Base-by-base conservation (phyloP, 2,113 vertebrate species). In the Neodon shergylaensis region DNA sequence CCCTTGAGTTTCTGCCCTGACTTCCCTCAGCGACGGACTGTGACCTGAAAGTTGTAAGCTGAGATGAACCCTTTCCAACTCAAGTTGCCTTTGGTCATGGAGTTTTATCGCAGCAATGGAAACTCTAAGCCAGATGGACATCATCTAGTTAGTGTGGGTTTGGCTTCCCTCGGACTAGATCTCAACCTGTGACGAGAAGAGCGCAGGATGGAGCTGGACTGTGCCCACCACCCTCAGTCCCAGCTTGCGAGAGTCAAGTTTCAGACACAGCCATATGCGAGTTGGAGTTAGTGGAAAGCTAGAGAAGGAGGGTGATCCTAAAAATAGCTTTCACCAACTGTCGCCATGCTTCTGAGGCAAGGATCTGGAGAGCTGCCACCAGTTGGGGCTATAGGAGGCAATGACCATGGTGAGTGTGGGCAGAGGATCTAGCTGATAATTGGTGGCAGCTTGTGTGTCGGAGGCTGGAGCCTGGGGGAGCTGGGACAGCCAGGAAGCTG, bases 321-420 rank as follows among this genome's bases (percentile, higher is more conserved):
- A 94, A 96, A 97, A 96, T 92, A 96, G 92, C 68, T 82, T 36
- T 93, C 63, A 1, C 95, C 97, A 96, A 78, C 95, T 96, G 97
- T 87, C 87, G 61, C 91, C 47, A 22, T 36, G 42, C 49, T 85
- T 85, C 81, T 74, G 7, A 33, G 21, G 73, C 26, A 88, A 74
- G 52, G 42, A 68, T 79, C 26, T 77, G 82, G 79, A 79, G 93
- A 61, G 31, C 88, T 85, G 65, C 70, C 0, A 7, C 73, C 91
- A 54, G 81, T 52, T 63, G 77, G 78, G 91, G 44, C 94, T 86
- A 68, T 68, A 68, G 65, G 65, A 68, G 65, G 31, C 28, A 13
- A 33, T 68, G 78, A 58, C 83, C 33, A 0, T 16, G 49, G 88
- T 42, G 58, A 66, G 54, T 26, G 70, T 70, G 90, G 88, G 76